Percentiles rank a stretch among this genome's conserved stretches.
phyloP scores from a whole-genome alignment of 1,140 invertebrate species.

The Berghia stephanieae region DNA sequence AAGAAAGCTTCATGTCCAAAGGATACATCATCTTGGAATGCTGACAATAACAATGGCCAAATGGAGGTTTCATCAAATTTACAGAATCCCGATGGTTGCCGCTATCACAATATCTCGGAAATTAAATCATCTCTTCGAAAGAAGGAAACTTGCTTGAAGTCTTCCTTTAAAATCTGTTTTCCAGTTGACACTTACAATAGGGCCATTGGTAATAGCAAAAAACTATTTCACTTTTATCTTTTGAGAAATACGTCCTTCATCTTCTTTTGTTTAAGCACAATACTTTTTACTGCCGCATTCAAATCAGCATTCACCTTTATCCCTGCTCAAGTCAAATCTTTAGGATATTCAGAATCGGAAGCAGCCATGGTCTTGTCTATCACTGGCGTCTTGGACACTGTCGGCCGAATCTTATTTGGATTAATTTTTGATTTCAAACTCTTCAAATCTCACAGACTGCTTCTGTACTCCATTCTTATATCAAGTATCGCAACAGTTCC shows the following conservation, averaged over 20 bases:
- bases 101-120: neutral
- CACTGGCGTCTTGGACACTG: conserved; percentile 44
- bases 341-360: conserved; percentile 40
- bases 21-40: neutral
- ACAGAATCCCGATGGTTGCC: neutral
- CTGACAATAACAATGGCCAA: neutral
- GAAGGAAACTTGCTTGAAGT: neutral
- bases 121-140: neutral
- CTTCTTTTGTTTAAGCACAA: conserved; percentile 46
- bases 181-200: conserved; percentile 12
- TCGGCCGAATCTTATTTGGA: conserved; percentile 42
- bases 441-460: conserved; percentile 41
- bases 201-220: conserved; percentile 5
- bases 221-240: conserved; percentile 43
- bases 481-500: conserved; percentile 42
- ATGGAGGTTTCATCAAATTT: too few species aligned
- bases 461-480: conserved; percentile 47
- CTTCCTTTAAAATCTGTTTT: conserved; percentile 22
- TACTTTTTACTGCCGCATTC: conserved; percentile 47
- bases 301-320: conserved; percentile 52
- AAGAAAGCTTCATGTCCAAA: neutral
- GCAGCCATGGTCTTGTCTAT: conserved; percentile 47
- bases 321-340: conserved; percentile 46
- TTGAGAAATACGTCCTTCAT: conserved; percentile 49
- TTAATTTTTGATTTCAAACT: conserved; percentile 43